Conservation (phyloP, 1,140 invertebrate genomes). For the Druon quercuslanigerum region DNA sequence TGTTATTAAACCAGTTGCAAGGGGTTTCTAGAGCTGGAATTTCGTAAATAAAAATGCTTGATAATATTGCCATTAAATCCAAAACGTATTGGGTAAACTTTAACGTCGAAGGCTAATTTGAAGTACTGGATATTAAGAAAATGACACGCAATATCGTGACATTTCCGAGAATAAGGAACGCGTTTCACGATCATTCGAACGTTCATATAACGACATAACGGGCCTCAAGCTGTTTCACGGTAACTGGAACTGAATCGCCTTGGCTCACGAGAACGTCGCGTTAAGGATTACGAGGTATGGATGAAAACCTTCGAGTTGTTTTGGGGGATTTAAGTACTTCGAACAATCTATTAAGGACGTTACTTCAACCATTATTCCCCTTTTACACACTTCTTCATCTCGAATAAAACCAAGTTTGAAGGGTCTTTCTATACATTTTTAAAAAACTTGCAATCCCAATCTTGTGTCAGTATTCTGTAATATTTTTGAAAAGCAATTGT, state of each 20-base stretch:
- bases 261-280: conserved; percentile 14
- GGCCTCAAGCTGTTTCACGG: conserved; percentile 27
- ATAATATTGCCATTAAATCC: conserved; percentile 39
- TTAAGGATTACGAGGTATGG: not conserved
- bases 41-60: not conserved
- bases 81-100: conserved; percentile 10
- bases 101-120: not conserved
- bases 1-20: not conserved
- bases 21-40: not conserved
- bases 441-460: too few relatives aligned
- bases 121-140: conserved; percentile 6
- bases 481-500: too few relatives aligned
- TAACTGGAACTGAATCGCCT: conserved; percentile 14
- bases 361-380: too few relatives aligned
- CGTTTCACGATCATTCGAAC: conserved; percentile 44
- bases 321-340: too few relatives aligned
- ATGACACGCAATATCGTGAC: conserved; percentile 20
- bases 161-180: conserved; percentile 49
- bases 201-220: conserved; percentile 53
- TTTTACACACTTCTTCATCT: too few relatives aligned
- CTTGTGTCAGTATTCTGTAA: too few relatives aligned
- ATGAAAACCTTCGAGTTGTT: too few relatives aligned
- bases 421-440: too few relatives aligned
- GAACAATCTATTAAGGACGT: too few relatives aligned
- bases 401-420: too few relatives aligned